Evolutionary conservation across 1,140 invertebrate species (phyloP).

Genomic region (Drosophila pectinifera): DNA sequence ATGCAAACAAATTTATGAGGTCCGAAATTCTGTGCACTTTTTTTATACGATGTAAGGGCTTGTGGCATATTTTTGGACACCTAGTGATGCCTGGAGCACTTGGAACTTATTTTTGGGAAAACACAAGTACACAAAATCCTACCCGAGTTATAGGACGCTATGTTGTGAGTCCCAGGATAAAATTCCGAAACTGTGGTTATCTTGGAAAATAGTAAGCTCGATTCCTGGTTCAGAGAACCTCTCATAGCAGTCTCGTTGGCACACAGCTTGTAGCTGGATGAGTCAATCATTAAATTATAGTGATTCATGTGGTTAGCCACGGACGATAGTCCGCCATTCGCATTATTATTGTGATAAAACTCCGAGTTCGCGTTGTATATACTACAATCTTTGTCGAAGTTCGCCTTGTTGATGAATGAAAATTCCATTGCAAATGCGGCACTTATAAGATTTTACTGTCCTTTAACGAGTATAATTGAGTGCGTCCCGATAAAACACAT

Average conservation of each 20-base stretch:
- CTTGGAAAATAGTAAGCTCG: slow-evolving; percentile 74
- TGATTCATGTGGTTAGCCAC: slow-evolving; percentile 71
- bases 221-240: slow-evolving; percentile 63
- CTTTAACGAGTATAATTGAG: slow-evolving; percentile 11
- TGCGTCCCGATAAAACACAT: slow-evolving; percentile 54
- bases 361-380: slow-evolving; percentile 59
- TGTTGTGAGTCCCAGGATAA: slow-evolving; percentile 64
- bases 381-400: slow-evolving; percentile 73
- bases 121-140: neutral
- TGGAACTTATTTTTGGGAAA: neutral
- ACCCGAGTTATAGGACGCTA: slow-evolving; percentile 66
- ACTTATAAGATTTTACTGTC: slow-evolving; percentile 50
- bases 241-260: slow-evolving; percentile 67
- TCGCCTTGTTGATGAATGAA: slow-evolving; percentile 73
- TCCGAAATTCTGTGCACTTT: no score
- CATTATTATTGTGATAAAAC: slow-evolving; percentile 50
- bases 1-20: no score
- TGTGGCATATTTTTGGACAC: no score
- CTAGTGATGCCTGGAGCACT: no score
- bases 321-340: slow-evolving; percentile 49
- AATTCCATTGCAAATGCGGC: slow-evolving; percentile 68
- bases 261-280: slow-evolving; percentile 66
- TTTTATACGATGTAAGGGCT: no score
- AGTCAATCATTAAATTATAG: slow-evolving; percentile 70
- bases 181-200: slow-evolving; percentile 73